phyloP scores from a whole-genome alignment of 2,888 invertebrate genomes.

The Brachycybe producta region DNA sequence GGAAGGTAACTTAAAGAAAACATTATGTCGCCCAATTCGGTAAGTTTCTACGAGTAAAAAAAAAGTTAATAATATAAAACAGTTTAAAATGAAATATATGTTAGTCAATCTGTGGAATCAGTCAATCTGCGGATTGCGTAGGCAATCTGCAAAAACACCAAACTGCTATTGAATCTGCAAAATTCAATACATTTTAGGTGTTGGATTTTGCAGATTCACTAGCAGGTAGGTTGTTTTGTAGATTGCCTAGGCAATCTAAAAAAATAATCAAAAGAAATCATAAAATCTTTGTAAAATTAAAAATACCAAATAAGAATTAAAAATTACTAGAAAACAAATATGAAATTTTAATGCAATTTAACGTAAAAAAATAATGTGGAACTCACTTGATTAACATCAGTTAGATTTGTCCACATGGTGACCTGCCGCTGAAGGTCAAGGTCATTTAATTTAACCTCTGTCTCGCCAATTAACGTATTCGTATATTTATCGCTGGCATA shows the following conservation, averaged over 20 bases:
- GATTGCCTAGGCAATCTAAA: no score
- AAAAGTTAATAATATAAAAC: not conserved
- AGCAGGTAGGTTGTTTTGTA: no score
- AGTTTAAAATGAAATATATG: no score
- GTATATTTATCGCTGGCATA: slow-evolving; percentile 50
- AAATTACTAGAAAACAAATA: no score
- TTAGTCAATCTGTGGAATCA: no score
- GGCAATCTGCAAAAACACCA: not conserved
- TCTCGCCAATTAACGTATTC: slow-evolving; percentile 52
- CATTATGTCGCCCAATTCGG: slow-evolving; percentile 63
- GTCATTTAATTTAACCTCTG: slow-evolving; percentile 51
- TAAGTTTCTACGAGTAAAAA: slow-evolving; percentile 39
- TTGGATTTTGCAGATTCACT: no score
- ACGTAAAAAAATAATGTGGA: not conserved
- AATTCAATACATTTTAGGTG: not conserved
- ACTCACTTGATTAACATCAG: slow-evolving; percentile 53
- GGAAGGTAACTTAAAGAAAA: slow-evolving; percentile 69
- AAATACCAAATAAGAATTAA: no score
- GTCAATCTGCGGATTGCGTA: no score
- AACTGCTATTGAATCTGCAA: not conserved
- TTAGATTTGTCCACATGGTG: slow-evolving; percentile 63
- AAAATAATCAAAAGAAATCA: no score
- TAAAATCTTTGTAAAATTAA: no score
- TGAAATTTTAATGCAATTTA: no score
- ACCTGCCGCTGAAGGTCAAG: slow-evolving; percentile 51